Conservation (phyloP, 2,888 invertebrate species). For the Catocala fraxini region DNA sequence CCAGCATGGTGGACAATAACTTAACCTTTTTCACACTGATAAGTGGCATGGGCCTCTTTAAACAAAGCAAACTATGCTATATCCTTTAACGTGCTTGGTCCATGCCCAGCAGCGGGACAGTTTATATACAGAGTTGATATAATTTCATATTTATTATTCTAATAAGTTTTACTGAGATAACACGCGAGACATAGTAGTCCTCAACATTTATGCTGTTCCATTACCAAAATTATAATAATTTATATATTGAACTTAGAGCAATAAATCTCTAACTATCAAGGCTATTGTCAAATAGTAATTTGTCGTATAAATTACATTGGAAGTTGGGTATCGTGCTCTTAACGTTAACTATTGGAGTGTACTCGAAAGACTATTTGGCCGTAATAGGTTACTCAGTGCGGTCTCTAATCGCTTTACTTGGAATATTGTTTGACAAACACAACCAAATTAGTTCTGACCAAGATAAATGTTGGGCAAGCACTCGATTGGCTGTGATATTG, state of each 20-base stretch:
- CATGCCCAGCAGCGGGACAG: too few relatives aligned
- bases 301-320: slow-evolving; percentile 44
- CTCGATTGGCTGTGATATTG: slow-evolving; percentile 29
- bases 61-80: too few relatives aligned
- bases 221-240: not conserved
- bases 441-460: slow-evolving; percentile 44
- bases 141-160: too few relatives aligned
- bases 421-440: slow-evolving; percentile 57
- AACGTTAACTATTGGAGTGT: slow-evolving; percentile 24
- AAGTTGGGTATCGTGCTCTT: slow-evolving; percentile 37
- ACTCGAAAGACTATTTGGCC: slow-evolving; percentile 38
- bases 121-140: too few relatives aligned
- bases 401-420: slow-evolving; percentile 59
- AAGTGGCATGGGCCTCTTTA: too few relatives aligned
- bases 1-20: too few relatives aligned
- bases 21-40: too few relatives aligned
- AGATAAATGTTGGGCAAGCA: slow-evolving; percentile 47
- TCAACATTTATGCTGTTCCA: too few relatives aligned
- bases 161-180: too few relatives aligned
- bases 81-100: too few relatives aligned
- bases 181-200: too few relatives aligned
- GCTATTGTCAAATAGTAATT: slow-evolving; percentile 30
- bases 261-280: slow-evolving; percentile 5
- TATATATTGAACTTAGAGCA: not conserved
- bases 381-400: slow-evolving; percentile 50